A percentile compares a stretch with the other conserved stretches of the same genome.
phyloP scores from a whole-genome alignment of 2,888 invertebrate species.

The Euclidia mi region DNA sequence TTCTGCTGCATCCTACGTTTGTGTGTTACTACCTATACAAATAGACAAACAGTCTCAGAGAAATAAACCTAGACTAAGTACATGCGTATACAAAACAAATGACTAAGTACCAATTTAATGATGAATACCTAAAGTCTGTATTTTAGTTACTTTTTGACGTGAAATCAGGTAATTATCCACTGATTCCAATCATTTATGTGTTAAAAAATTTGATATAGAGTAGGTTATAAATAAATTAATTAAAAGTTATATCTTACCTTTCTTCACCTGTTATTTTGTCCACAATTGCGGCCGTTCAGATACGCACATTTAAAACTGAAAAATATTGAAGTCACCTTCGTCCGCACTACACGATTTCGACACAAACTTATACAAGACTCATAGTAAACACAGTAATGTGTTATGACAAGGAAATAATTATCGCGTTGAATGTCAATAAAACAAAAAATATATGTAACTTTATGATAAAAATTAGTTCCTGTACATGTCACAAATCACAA shows the following conservation, averaged over 20 bases:
- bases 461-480: slow-evolving; percentile 54
- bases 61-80: not conserved
- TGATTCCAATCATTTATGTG: too few relatives aligned
- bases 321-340: slow-evolving; percentile 39
- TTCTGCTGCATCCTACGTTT: not conserved
- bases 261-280: slow-evolving; percentile 68
- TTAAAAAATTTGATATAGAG: too few relatives aligned
- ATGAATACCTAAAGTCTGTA: too few relatives aligned
- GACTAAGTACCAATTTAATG: too few relatives aligned
- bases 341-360: slow-evolving; percentile 48
- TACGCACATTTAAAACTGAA: slow-evolving; percentile 55
- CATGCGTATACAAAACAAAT: too few relatives aligned
- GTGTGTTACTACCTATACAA: not conserved
- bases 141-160: too few relatives aligned
- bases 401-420: slow-evolving; percentile 15
- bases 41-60: slow-evolving; percentile 3
- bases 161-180: too few relatives aligned
- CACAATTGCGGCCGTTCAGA: slow-evolving; percentile 70
- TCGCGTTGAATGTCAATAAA: slow-evolving; percentile 6
- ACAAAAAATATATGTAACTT: slow-evolving; percentile 18
- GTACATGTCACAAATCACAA: slow-evolving; percentile 78
- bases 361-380: slow-evolving; percentile 42
- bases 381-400: slow-evolving; percentile 21
- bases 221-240: not conserved
- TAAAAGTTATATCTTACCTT: slow-evolving; percentile 60